Conservation (phyloP, 2,113 vertebrate genomes). For the Silurus asotus region DNA sequence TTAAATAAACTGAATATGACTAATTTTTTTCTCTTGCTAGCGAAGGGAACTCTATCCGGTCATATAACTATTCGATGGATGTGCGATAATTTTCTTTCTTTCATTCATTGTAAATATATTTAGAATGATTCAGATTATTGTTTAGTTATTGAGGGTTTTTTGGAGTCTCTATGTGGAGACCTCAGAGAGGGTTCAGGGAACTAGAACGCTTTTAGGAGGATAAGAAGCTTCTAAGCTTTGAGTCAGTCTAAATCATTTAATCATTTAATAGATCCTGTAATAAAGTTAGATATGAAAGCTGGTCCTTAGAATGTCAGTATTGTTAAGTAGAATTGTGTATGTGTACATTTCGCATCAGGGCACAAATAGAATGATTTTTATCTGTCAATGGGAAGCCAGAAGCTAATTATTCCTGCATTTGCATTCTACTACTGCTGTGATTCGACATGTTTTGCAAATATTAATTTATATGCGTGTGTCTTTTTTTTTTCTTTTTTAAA, state of each 20-base stretch:
- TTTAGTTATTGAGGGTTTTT: too few relatives aligned
- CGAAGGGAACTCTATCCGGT: not conserved
- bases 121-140: too few relatives aligned
- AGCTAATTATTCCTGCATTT: not conserved
- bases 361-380: not conserved
- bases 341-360: not conserved
- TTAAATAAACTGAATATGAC: not conserved
- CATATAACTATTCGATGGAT: too few relatives aligned
- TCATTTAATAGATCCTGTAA: not conserved
- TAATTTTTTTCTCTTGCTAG: not conserved
- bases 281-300: not conserved
- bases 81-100: too few relatives aligned
- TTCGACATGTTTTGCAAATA: not conserved
- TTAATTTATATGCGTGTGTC: not conserved
- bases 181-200: too few relatives aligned
- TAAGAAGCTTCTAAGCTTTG: too few relatives aligned
- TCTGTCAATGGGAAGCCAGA: not conserved
- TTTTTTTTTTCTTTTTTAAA: slow-evolving; percentile 46
- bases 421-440: not conserved
- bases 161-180: too few relatives aligned
- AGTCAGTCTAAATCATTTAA: not conserved
- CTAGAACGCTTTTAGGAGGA: too few relatives aligned
- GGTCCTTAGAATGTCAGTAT: not conserved
- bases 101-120: too few relatives aligned
- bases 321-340: not conserved